These are phyloP conservation scores for Tarsius wallacei DNA, from an alignment of 2,797 vertebrate species.

Conservation along the genomic window DNA sequence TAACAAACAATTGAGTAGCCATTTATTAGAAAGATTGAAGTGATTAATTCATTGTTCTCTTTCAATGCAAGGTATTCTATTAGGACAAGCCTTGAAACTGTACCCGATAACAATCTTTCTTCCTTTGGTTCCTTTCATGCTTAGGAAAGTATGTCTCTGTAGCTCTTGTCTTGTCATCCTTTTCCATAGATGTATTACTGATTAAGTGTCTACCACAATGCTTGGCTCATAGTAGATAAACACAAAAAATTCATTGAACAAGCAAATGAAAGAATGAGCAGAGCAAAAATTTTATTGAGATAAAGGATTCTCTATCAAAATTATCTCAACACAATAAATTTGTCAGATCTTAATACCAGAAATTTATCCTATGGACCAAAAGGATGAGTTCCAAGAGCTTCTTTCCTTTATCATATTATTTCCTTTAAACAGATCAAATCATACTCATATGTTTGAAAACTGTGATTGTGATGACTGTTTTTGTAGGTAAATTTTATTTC, in stretches of 20 bases:
- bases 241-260: not conserved
- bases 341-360: not conserved
- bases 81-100: not conserved
- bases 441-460: not conserved
- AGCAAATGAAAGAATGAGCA: not conserved
- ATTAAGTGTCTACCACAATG: not conserved
- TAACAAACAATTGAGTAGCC: not conserved
- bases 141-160: not conserved
- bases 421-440: not conserved
- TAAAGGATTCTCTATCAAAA: conserved; percentile 5
- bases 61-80: not conserved
- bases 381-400: not conserved
- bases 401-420: not conserved
- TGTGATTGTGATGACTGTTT: not conserved
- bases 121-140: not conserved
- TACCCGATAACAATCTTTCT: not conserved
- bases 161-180: not conserved
- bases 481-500: not conserved
- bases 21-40: not conserved
- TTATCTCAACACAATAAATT: not conserved
- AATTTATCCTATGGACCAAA: not conserved
- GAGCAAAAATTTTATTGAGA: not conserved
- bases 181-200: not conserved
- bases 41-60: not conserved
- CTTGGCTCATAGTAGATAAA: not conserved